These are phyloP conservation scores for Drosophila auraria DNA, from an alignment of 1,140 invertebrate species.

Conservation along the genomic window DNA sequence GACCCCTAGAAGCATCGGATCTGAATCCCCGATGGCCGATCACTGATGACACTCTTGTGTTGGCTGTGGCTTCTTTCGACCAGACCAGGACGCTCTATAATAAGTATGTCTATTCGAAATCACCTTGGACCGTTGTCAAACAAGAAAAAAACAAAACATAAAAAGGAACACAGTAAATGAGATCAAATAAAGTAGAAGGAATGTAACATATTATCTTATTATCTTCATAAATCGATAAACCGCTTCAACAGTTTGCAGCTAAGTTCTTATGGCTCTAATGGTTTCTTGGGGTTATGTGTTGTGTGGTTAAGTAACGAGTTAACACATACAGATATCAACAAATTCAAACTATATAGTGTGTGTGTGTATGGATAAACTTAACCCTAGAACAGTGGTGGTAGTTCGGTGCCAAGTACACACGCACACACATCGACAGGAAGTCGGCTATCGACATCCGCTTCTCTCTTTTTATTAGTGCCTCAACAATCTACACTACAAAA, in stretches of 20 bases:
- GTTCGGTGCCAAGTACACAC: slow-evolving; percentile 56
- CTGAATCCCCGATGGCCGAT: slow-evolving; percentile 7
- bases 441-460: slow-evolving; percentile 27
- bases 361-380: slow-evolving; percentile 4
- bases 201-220: slow-evolving; percentile 37
- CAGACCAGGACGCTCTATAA: slow-evolving; percentile 37
- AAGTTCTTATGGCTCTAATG: slow-evolving; percentile 63
- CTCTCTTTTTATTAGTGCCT: slow-evolving; percentile 32
- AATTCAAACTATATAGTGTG: slow-evolving; percentile 17
- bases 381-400: slow-evolving; percentile 26
- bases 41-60: slow-evolving; percentile 20
- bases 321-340: slow-evolving; percentile 31
- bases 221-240: slow-evolving; percentile 62
- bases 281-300: slow-evolving; percentile 81
- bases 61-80: slow-evolving; percentile 29
- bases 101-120: slow-evolving; percentile 12
- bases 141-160: slow-evolving; percentile 29
- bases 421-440: slow-evolving; percentile 56
- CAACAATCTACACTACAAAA: slow-evolving; percentile 26
- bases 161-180: slow-evolving; percentile 34
- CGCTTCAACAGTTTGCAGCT: slow-evolving; percentile 60
- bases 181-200: slow-evolving; percentile 35
- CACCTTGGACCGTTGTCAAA: slow-evolving; percentile 21
- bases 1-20: slow-evolving; percentile 41
- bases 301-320: slow-evolving; percentile 30